Evolutionary conservation across 1,140 invertebrate species (phyloP), one percentile per base, ranked within the genome.

Genomic region (Lethocerus indicus): DNA sequence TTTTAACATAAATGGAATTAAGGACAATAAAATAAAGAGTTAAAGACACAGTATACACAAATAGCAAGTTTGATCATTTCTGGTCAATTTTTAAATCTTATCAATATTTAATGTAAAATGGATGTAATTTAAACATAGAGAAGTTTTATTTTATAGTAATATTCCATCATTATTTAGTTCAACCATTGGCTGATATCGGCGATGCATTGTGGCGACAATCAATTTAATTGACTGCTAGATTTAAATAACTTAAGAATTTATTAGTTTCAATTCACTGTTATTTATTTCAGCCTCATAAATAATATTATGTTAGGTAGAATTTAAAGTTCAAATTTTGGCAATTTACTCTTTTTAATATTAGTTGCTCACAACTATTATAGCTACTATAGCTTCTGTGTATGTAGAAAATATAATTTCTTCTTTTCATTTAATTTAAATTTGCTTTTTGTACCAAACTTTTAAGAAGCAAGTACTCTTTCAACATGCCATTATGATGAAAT

Each of bases 161-260:
- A 39, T 48, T 39, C 9, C 21, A 16, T 28, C 23, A 29, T 36
- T 28, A 13, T 37, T 42, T 42, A 14, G n/a, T 44, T 44, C 18
- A 20, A 42, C 48, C 48, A 49, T 49, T 49, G 37, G 48, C 48
- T 49, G 48, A 39, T 29, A 42, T 39, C 35, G 35, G 40, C 48
- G 35, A 49, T 49, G 37, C 24, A 49, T 49, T 49, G 48, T 49
- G 48, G 32, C 28, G 48, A 49, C 48, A 49, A 49, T 49, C 48
- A 49, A 39, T 43, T 43, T 43, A 39, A 28, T 24, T 49, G 35
- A 49, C 24, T 39, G 35, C 32, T 14, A 25, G 28, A 47, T n/a
- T n/a, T n/a, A n/a, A n/a, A n/a, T n/a, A n/a, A n/a, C n/a, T n/a
- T n/a, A n/a, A n/a, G n/a, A n/a, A n/a, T n/a, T n/a, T n/a, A n/a